Evolutionary conservation across 2,113 vertebrate species (phyloP).

Genomic region (Sula dactylatra): DNA sequence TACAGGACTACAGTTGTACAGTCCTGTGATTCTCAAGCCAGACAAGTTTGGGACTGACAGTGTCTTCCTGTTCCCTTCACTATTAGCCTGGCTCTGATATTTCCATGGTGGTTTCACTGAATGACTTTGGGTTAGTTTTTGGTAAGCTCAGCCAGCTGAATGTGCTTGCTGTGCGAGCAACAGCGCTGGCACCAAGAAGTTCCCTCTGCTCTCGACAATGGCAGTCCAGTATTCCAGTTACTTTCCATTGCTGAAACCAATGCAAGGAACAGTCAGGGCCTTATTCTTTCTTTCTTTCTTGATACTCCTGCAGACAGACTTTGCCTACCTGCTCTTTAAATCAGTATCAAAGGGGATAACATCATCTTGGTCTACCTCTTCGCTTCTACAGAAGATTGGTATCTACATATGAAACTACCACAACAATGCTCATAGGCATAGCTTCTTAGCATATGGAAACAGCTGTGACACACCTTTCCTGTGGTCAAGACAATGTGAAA

Average conservation of each 20-base stretch:
- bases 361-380: not conserved
- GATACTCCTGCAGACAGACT: not conserved
- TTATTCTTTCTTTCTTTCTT: not conserved
- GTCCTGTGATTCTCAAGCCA: not conserved
- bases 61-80: not conserved
- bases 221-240: not conserved
- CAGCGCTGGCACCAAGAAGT: not conserved
- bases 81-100: not conserved
- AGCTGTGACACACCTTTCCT: not conserved
- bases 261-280: not conserved
- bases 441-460: not conserved
- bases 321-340: not conserved
- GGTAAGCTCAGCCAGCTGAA: not conserved
- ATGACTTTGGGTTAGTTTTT: not conserved
- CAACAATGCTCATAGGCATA: not conserved
- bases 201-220: not conserved
- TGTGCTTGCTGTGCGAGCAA: not conserved
- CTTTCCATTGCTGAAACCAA: not conserved
- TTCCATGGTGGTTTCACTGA: not conserved
- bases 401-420: not conserved
- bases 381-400: not conserved
- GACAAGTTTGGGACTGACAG: not conserved
- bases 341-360: not conserved
- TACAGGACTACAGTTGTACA: not conserved
- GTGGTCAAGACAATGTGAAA: not conserved